Evolutionary conservation across 2,113 vertebrate genomes (phyloP), one percentile per base, ranked within the genome.

Genomic region (Orcinus orca): DNA sequence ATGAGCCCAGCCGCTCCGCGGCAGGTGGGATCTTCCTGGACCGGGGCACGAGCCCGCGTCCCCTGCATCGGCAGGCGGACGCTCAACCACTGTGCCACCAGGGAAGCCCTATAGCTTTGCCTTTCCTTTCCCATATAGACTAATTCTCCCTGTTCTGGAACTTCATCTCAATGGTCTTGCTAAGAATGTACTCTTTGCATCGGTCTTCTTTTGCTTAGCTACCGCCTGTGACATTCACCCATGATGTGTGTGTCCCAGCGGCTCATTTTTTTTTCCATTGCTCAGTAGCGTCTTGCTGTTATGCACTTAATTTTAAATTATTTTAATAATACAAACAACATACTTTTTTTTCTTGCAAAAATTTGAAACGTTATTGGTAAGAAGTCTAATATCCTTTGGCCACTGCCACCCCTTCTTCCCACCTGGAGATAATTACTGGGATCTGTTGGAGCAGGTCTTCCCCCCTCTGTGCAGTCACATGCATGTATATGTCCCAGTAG

Each of bases 271-370:
- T 44, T 29, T 44, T 50, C 8, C 58, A 55, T 15, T 38, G 20
- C 29, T 23, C n/a, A 79, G 33, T 11, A 58, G 29, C 21, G 36
- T 71, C 71, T 67, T 83, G 36, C 6, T 15, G 36, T 36, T 63
- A 76, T 26, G 21, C 26, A 89, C 29, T 62, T 91, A 79, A n/a
- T 41, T 90, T 71, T 31, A 21, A 73, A 73, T 90, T 77, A 93
- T 44, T 68, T 92, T 38, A 71, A 71, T 36, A 65, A 91, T 71
- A 44, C n/a, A 88, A 93, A 65, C 8, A 65, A 14, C 13, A 33
- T 33, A 67, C 17, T 25, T 60, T 74, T 93, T 88, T 95, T 20
- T 85, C 36, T 95, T 86, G 23, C 14, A 93, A 86, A 86, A 80
- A 73, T 12, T 26, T 55, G 90, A 74, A 96, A 65, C 7, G 31